Conservation (phyloP, 2,113 vertebrate genomes). For the Brienomyrus longianalis region DNA sequence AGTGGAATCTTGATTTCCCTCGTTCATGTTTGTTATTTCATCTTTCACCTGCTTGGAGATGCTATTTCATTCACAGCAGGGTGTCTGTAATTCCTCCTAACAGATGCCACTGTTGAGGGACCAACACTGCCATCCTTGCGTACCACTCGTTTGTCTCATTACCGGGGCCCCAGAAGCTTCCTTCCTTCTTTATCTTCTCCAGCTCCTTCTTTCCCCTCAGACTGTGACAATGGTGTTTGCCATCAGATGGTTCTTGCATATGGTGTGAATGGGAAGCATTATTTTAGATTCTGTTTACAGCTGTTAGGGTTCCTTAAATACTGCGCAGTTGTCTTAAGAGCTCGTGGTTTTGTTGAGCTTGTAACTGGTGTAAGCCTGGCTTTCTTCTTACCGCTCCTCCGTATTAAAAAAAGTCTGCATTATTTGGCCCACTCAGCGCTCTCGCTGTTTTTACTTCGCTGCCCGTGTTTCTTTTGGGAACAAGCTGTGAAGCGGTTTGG, state of each 20-base stretch:
- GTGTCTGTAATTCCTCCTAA: neutral
- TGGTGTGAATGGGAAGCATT: neutral
- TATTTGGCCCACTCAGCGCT: neutral
- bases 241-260: neutral
- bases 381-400: neutral
- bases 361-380: neutral
- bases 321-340: neutral
- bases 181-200: neutral
- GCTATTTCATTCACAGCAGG: neutral
- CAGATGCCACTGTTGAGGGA: neutral
- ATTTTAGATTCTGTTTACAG: neutral
- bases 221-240: neutral
- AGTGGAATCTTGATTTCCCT: neutral
- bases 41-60: neutral
- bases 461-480: slow-evolving; percentile 6
- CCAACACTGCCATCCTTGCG: neutral
- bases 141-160: neutral
- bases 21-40: neutral
- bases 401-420: neutral
- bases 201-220: neutral
- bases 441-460: neutral
- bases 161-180: neutral
- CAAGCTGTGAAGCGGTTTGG: neutral
- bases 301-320: neutral
- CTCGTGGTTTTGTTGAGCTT: neutral